Conservation (phyloP, 92 coral and sea anemone genomes). For the Meandrina meandrites region DNA sequence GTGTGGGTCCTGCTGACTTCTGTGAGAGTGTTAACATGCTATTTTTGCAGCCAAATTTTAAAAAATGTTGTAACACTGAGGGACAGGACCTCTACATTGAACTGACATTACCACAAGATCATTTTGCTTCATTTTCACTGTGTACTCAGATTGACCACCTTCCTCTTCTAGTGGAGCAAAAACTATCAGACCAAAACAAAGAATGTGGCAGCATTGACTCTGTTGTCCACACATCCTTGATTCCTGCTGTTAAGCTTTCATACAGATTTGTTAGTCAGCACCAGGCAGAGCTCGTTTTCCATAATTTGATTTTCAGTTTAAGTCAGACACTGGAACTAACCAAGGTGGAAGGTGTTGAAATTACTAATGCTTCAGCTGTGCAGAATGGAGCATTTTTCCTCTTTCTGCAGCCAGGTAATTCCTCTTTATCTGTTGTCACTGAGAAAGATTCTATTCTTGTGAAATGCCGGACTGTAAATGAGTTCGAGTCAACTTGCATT, state of each 20-base stretch:
- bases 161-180: slow-evolving; percentile 16
- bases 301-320: background rate
- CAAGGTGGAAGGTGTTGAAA: background rate
- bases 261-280: background rate
- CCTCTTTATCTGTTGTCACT: background rate
- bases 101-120: background rate
- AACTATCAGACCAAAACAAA: background rate
- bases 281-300: slow-evolving; percentile 17
- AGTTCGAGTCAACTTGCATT: background rate
- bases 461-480: slow-evolving; percentile 1
- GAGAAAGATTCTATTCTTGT: background rate
- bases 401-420: background rate
- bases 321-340: background rate
- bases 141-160: background rate
- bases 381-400: background rate
- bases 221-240: background rate
- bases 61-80: background rate
- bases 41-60: slow-evolving; percentile 33
- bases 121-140: background rate
- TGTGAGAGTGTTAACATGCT: slow-evolving; percentile 13
- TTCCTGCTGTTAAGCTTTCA: background rate
- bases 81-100: slow-evolving; percentile 7
- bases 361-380: background rate
- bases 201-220: background rate
- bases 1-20: background rate